These are phyloP conservation scores for Pristionchus entomophagus DNA, from an alignment of 2,888 invertebrate genomes.

Conservation along the genomic window DNA sequence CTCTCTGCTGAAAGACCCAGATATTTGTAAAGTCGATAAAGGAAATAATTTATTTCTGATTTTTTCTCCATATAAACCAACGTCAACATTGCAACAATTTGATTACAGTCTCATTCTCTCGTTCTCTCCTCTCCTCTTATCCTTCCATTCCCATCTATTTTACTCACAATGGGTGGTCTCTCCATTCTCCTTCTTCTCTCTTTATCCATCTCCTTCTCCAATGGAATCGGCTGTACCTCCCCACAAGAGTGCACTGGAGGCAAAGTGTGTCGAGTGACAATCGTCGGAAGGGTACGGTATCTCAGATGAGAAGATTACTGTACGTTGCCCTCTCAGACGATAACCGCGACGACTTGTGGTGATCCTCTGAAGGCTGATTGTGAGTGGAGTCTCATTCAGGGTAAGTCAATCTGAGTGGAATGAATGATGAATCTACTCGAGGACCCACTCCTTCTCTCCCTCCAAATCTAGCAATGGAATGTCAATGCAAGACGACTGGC, in stretches of 20 bases:
- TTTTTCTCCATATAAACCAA: too few species aligned
- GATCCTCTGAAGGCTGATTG: background rate
- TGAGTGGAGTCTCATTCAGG: background rate
- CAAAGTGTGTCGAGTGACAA: background rate
- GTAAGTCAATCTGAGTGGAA: background rate
- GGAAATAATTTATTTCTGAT: too few species aligned
- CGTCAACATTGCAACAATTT: background rate
- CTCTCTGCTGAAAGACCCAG: background rate
- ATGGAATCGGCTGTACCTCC: background rate
- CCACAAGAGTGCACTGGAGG: background rate
- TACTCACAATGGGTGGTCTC: background rate
- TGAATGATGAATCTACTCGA: background rate
- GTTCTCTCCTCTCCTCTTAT: background rate
- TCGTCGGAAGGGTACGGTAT: conserved; percentile 21
- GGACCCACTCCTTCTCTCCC: background rate
- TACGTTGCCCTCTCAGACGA: background rate
- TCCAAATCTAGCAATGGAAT: background rate
- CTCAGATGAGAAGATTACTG: background rate
- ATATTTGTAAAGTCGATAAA: conserved; percentile 1
- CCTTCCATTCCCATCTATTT: background rate
- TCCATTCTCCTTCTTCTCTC: background rate
- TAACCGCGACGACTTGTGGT: background rate
- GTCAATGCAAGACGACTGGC: background rate
- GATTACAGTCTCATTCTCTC: background rate
- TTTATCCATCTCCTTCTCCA: background rate